Evolutionary conservation across 2,888 invertebrate genomes (phyloP).

Genomic region (Hypolimnas misippus): DNA sequence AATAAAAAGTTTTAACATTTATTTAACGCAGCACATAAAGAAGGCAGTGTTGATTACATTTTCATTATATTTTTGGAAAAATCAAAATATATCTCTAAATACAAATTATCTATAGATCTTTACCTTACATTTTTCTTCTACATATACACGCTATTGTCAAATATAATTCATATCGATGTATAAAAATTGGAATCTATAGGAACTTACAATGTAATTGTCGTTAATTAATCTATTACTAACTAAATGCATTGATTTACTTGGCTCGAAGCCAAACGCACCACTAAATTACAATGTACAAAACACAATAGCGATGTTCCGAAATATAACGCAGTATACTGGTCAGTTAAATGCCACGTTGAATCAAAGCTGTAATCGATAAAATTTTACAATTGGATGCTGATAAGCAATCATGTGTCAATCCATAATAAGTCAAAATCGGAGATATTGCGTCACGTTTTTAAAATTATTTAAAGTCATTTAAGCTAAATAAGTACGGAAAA

Average conservation of each 20-base stretch:
- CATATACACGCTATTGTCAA: conserved; percentile 34
- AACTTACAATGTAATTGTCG: conserved; percentile 14
- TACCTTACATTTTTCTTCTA: conserved; percentile 1
- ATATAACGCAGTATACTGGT: too few species aligned
- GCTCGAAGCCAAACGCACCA: conserved; percentile 51
- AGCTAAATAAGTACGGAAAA: too few species aligned
- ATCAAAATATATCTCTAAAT: conserved; percentile 30
- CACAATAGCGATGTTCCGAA: neutral
- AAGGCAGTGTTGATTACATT: conserved; percentile 47
- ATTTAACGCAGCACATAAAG: conserved; percentile 47
- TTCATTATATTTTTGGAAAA: conserved; percentile 30
- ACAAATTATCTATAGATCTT: neutral
- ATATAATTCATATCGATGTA: conserved; percentile 41
- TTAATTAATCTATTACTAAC: conserved; percentile 36
- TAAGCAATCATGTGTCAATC: too few species aligned
- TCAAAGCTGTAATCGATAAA: too few species aligned
- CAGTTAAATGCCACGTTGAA: too few species aligned
- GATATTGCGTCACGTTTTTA: too few species aligned
- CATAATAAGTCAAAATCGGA: too few species aligned
- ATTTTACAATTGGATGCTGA: too few species aligned
- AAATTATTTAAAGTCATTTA: too few species aligned
- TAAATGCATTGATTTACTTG: conserved; percentile 63
- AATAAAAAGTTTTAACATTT: conserved; percentile 36
- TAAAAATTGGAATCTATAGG: conserved; percentile 45
- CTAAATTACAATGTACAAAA: conserved; percentile 34